Evolutionary conservation across 1,140 invertebrate species (phyloP).

Genomic region (Polypedilum pembai): DNA sequence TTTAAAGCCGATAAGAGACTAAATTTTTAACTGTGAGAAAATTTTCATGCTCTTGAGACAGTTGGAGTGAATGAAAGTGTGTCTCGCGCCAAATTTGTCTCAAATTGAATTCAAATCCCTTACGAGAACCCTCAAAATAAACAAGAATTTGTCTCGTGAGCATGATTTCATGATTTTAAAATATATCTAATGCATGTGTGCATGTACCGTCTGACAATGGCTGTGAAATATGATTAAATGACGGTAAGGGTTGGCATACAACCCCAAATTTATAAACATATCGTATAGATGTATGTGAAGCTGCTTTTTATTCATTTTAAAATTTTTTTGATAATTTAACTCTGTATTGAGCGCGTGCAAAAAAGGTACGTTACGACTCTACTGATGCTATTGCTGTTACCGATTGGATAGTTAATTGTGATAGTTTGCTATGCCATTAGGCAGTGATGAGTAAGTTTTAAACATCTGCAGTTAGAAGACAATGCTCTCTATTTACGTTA

Average conservation of each 20-base stretch:
- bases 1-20: background rate
- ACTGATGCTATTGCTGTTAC: background rate
- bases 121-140: constrained; percentile 21
- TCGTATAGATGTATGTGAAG: too few species aligned
- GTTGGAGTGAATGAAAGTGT: background rate
- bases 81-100: constrained; percentile 24
- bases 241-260: constrained; percentile 6
- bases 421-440: background rate
- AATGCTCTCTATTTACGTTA: background rate
- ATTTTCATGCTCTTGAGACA: background rate
- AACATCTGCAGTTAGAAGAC: constrained; percentile 15
- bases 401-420: constrained; percentile 23
- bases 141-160: constrained; percentile 2
- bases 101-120: constrained; percentile 24
- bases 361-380: background rate
- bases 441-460: background rate
- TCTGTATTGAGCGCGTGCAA: background rate
- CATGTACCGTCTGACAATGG: background rate
- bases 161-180: background rate
- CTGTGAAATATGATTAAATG: constrained; percentile 12
- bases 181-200: constrained; percentile 5
- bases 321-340: constrained; percentile 20
- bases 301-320: constrained; percentile 15
- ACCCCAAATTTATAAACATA: background rate
- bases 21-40: background rate